Conservation (phyloP, 2,113 vertebrate species). For the Hystrix brachyura region DNA sequence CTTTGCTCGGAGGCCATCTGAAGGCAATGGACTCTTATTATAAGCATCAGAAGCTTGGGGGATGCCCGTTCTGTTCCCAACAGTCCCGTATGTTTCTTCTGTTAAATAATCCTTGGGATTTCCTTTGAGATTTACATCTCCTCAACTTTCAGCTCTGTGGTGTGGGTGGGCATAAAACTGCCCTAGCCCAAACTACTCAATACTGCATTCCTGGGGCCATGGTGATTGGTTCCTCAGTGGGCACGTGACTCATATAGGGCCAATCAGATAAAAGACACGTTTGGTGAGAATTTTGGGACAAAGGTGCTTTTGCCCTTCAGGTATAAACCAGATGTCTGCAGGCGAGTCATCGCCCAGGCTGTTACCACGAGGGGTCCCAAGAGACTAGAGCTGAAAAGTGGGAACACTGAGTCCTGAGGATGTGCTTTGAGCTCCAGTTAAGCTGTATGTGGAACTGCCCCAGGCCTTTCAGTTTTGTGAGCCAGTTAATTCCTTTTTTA, state of each 20-base stretch:
- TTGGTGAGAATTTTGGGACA: slow-evolving; percentile 22
- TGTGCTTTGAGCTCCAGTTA: background rate
- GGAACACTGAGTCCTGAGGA: background rate
- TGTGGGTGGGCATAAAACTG: fast-evolving
- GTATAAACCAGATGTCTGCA: fast-evolving
- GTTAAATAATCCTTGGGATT: background rate
- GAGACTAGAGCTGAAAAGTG: background rate
- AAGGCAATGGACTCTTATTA: background rate
- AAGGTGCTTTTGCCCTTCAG: background rate
- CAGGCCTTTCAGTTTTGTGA: background rate
- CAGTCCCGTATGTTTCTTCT: background rate
- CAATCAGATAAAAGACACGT: background rate
- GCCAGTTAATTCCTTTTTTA: background rate
- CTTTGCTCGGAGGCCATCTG: background rate
- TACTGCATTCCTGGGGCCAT: background rate
- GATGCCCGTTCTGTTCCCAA: background rate
- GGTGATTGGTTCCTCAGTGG: background rate
- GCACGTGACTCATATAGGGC: background rate
- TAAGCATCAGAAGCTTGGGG: background rate
- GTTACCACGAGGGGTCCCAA: background rate
- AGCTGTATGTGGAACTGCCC: background rate
- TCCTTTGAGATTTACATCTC: background rate
- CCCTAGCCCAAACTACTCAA: background rate
- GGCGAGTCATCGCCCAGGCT: background rate
- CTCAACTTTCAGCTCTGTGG: background rate